Percentiles rank a stretch among this genome's conserved stretches.
These are phyloP conservation scores for Miichthys miiuy DNA, from an alignment of 2,797 vertebrate genomes.

Conservation along the genomic window DNA sequence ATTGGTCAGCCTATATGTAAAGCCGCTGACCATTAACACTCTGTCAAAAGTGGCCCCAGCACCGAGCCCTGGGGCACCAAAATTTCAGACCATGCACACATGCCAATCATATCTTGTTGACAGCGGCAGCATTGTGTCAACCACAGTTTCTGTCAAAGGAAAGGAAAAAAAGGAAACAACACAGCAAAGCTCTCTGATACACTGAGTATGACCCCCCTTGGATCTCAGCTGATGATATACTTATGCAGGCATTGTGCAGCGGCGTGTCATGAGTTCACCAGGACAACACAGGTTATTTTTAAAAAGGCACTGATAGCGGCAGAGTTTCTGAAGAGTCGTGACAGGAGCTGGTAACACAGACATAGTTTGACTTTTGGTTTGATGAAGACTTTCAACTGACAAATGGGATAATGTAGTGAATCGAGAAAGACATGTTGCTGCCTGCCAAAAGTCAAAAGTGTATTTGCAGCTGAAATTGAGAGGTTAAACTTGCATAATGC, in stretches of 20 bases:
- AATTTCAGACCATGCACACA: not conserved
- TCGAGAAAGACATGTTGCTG: not conserved
- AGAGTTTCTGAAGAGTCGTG: not conserved
- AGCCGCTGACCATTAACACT: not conserved
- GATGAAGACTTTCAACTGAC: not conserved
- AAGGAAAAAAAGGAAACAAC: not conserved
- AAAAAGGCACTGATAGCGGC: slow-evolving; percentile 5
- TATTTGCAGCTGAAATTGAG: slow-evolving; percentile 11
- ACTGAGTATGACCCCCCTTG: not conserved
- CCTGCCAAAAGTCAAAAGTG: not conserved
- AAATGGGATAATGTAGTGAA: too few species aligned
- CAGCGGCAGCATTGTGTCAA: slow-evolving; percentile 10
- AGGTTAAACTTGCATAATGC: not conserved
- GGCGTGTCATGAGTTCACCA: not conserved
- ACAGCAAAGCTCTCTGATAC: not conserved
- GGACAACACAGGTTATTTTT: slow-evolving; percentile 25
- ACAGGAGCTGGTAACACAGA: not conserved
- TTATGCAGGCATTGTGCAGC: not conserved
- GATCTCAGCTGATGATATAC: slow-evolving; percentile 11
- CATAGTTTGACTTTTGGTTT: not conserved
- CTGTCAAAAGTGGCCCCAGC: too few species aligned
- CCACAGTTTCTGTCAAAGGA: not conserved
- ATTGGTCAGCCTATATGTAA: not conserved
- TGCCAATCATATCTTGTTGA: not conserved
- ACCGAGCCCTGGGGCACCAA: not conserved